phyloP scores from a whole-genome alignment of 2,888 invertebrate species.

The Teleiodes luculella region DNA sequence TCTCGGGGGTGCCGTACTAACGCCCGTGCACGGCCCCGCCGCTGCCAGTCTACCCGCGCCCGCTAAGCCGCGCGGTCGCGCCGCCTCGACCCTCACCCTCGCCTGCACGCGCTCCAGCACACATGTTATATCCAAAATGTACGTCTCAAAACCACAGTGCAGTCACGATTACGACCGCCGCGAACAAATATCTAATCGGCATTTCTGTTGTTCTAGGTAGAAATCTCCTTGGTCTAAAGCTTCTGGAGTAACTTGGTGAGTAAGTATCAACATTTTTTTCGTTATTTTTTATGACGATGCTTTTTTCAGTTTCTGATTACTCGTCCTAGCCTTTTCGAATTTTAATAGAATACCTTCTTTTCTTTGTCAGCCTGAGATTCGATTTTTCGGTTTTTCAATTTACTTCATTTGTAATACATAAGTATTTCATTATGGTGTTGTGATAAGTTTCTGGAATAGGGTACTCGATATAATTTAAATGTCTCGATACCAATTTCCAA shows the following conservation, averaged over 20 bases:
- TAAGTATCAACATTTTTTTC: constrained; percentile 28
- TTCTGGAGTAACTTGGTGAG: constrained; percentile 49
- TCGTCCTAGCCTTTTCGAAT: constrained; percentile 11
- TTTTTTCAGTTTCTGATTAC: constrained; percentile 17
- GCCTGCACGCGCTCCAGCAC: constrained; percentile 38
- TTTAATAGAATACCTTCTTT: constrained; percentile 16
- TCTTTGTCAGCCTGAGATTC: constrained; percentile 20
- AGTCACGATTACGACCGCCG: not conserved
- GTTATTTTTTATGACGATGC: constrained; percentile 22
- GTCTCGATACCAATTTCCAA: not conserved
- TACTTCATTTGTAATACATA: not conserved
- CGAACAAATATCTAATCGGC: constrained; percentile 33
- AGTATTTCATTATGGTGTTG: not conserved
- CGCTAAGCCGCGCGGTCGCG: constrained; percentile 48
- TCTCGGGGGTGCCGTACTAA: constrained; percentile 68
- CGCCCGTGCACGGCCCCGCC: constrained; percentile 54
- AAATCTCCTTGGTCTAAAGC: constrained; percentile 39
- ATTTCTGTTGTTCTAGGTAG: constrained; percentile 58
- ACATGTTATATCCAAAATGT: constrained; percentile 16
- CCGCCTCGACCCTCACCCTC: constrained; percentile 24
- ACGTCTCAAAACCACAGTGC: constrained; percentile 4
- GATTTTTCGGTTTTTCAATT: not conserved
- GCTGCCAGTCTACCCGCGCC: constrained; percentile 59
- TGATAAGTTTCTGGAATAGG: not conserved
- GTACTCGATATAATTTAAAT: not conserved